phyloP scores from a whole-genome alignment of 2,888 invertebrate genomes.

The Mimas tiliae region DNA sequence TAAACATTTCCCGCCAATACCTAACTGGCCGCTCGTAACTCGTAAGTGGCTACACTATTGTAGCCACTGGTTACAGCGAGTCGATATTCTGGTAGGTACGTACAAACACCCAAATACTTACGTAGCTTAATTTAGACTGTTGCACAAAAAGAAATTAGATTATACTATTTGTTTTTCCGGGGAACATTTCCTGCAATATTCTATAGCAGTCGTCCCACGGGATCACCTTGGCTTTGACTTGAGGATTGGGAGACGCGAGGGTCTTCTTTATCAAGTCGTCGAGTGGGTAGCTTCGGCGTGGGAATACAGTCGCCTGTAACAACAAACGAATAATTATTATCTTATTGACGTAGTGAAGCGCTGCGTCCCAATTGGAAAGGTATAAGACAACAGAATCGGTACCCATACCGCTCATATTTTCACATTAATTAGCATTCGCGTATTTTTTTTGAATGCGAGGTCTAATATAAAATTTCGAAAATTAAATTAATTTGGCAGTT shows the following conservation, averaged over 20 bases:
- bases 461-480: too few species aligned
- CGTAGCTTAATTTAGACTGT: not conserved
- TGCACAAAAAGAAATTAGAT: not conserved
- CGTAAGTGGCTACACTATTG: too few species aligned
- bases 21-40: too few species aligned
- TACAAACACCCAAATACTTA: not conserved
- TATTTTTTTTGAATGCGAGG: too few species aligned
- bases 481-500: too few species aligned
- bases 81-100: too few species aligned
- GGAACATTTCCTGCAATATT: conserved; percentile 63
- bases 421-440: too few species aligned
- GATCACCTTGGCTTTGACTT: conserved; percentile 62
- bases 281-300: conserved; percentile 68
- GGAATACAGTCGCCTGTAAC: conserved; percentile 68
- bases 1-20: too few species aligned
- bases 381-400: not conserved
- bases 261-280: conserved; percentile 66
- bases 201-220: conserved; percentile 66
- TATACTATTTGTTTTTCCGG: conserved; percentile 35
- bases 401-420: too few species aligned
- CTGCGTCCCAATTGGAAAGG: not conserved
- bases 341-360: not conserved
- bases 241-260: conserved; percentile 50
- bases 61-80: too few species aligned
- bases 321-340: conserved; percentile 11